Conservation (phyloP, 2,888 invertebrate genomes). For the Catocala fraxini region DNA sequence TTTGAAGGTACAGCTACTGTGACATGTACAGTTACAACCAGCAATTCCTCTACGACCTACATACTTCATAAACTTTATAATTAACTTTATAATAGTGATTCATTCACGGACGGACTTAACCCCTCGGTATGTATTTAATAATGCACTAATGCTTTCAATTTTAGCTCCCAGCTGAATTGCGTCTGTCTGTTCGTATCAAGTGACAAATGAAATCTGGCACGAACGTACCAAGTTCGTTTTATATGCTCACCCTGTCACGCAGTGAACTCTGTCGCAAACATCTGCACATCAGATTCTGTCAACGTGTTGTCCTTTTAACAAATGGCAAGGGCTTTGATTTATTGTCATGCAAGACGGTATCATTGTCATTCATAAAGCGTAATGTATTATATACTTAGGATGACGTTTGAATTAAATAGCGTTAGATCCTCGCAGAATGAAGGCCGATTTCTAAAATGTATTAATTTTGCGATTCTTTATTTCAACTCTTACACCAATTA, state of each 20-base stretch:
- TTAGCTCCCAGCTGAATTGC: no score
- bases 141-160: no score
- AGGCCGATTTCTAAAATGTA: no score
- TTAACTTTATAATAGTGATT: no score
- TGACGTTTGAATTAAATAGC: background rate
- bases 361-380: constrained; percentile 29
- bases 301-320: constrained; percentile 37
- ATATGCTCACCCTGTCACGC: constrained; percentile 32
- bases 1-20: no score
- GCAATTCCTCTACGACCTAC: no score
- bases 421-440: background rate
- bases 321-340: constrained; percentile 37
- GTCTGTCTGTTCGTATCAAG: background rate
- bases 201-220: constrained; percentile 15
- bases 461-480: no score
- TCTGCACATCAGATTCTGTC: constrained; percentile 24
- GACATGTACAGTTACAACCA: no score
- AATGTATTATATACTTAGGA: background rate
- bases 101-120: no score
- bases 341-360: constrained; percentile 26
- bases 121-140: no score
- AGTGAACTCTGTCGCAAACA: constrained; percentile 29
- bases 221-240: constrained; percentile 15
- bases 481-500: no score
- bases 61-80: no score